Evolutionary conservation across 2,797 vertebrate species (phyloP), one percentile per base, ranked within the genome.

Genomic region (Hapalemur alaotrensis): DNA sequence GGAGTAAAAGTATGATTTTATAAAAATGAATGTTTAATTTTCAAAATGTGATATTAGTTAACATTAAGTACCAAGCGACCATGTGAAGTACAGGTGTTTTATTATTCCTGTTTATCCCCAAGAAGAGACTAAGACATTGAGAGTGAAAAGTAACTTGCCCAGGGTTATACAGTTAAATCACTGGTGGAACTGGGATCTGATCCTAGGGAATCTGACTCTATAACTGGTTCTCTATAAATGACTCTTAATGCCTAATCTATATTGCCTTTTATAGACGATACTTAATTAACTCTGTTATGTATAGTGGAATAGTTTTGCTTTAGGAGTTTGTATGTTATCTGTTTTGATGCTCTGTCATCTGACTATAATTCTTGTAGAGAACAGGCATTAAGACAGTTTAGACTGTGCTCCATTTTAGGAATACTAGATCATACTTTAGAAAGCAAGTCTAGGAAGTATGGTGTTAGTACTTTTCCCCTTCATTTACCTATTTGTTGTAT

Each of bases 21-120:
- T 92, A 82, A 92, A 96, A 92, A 54, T 20, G 35, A 89, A 65
- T 90, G 61, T 69, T 93, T 91, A 80, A 63, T 72, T 95, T 97
- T 95, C 57, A 95, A 57, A 91, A 63, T 94, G 70, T 70, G 18
- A n/a, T 88, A 10, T 46, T 46, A 89, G 43, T 28, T 63, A 63
- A 18, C 20, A 23, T 57, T 61, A n/a, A 89, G n/a, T 35, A 72
- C 11, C 43, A 89, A 1, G 30, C 73, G 65, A 22, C 18, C 18
- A 28, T 92, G 28, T 73, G 25, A 90, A 87, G 23, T 82, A 82
- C 15, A 94, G 75, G 30, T 75, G 41, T 22, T 79, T 59, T 81
- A 22, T 89, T 86, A 82, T 57, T 90, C 17, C n/a, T 46, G 87
- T 87, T 92, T 83, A 81, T 70, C 46, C 81, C 50, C 8, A 81